Percentiles rank a stretch among this genome's conserved stretches.
Evolutionary conservation across 2,113 vertebrate genomes (phyloP).

Genomic region (Seriola rivoliana): DNA sequence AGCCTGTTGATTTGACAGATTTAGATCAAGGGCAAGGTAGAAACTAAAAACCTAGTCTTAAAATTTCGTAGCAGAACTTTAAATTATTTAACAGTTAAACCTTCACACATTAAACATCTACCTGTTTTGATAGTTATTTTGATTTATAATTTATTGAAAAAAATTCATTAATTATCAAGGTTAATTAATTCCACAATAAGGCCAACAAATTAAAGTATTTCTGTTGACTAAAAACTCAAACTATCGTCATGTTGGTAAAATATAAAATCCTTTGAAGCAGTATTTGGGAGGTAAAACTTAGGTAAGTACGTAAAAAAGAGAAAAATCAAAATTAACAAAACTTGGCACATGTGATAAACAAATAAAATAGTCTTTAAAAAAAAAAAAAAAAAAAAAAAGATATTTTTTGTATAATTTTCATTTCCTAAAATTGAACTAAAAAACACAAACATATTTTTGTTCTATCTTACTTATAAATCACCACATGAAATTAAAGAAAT

Average conservation of each 20-base stretch:
- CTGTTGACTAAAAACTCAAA: neutral
- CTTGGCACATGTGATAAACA: neutral
- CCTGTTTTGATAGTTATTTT: neutral
- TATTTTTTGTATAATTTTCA: neutral
- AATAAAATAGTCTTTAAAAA: neutral
- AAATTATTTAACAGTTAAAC: neutral
- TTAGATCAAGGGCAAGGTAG: neutral
- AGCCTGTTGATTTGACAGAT: neutral
- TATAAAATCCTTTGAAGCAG: slow-evolving; percentile 16
- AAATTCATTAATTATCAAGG: neutral
- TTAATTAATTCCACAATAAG: slow-evolving; percentile 12
- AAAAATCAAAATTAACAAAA: neutral
- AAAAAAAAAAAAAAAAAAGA: no score
- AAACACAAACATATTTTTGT: neutral
- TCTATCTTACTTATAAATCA: slow-evolving; percentile 7
- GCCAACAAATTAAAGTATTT: slow-evolving; percentile 3
- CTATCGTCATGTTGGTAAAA: neutral
- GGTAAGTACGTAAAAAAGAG: neutral
- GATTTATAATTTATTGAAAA: neutral
- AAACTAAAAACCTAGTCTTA: slow-evolving; percentile 1
- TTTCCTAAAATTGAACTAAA: slow-evolving; percentile 28
- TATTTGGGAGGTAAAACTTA: neutral
- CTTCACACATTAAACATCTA: neutral
- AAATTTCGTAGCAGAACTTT: neutral
- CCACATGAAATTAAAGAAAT: slow-evolving; percentile 32